These are phyloP conservation scores for Sisyra terminalis DNA, from an alignment of 2,888 invertebrate species.

Conservation along the genomic window DNA sequence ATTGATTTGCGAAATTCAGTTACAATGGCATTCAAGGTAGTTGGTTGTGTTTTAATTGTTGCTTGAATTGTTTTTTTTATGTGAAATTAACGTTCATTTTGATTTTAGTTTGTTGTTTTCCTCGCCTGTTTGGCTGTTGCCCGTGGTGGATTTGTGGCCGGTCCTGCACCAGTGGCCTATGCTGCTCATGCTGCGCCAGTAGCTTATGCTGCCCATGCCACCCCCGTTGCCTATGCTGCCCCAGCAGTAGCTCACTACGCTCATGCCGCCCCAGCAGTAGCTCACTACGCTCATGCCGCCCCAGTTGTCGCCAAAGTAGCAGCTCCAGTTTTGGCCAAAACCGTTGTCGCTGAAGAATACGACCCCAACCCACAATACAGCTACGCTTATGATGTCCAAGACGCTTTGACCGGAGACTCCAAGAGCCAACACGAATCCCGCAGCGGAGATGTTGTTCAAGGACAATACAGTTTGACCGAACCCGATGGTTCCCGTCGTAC, in stretches of 20 bases:
- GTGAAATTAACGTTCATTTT: not conserved
- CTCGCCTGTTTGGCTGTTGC: conserved; percentile 14
- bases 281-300: conserved; percentile 13
- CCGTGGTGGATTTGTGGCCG: conserved; percentile 12
- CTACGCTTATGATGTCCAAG: conserved; percentile 1
- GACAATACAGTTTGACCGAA: conserved; percentile 4
- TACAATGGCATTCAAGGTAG: conserved; percentile 13
- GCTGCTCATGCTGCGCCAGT: conserved; percentile 5
- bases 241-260: not conserved
- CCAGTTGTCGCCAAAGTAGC: conserved; percentile 8
- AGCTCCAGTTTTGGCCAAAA: not conserved
- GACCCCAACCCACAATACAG: conserved; percentile 2
- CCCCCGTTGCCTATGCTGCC: conserved; percentile 13
- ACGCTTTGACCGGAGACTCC: not conserved
- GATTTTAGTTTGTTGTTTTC: conserved; percentile 9
- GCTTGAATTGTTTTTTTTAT: not conserved
- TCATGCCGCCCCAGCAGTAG: conserved; percentile 3
- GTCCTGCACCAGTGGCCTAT: conserved; percentile 5
- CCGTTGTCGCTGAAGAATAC: not conserved
- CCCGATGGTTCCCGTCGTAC: conserved; percentile 2
- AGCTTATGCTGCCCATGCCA: conserved; percentile 8
- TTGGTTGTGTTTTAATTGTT: not conserved
- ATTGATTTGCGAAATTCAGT: too few relatives aligned
- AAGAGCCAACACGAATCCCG: conserved; percentile 3
- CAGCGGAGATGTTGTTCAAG: conserved; percentile 2